A percentile compares a stretch with the other conserved stretches of the same genome.
Evolutionary conservation across 1,140 invertebrate species (phyloP).

Genomic region (Brachystomella parvula): DNA sequence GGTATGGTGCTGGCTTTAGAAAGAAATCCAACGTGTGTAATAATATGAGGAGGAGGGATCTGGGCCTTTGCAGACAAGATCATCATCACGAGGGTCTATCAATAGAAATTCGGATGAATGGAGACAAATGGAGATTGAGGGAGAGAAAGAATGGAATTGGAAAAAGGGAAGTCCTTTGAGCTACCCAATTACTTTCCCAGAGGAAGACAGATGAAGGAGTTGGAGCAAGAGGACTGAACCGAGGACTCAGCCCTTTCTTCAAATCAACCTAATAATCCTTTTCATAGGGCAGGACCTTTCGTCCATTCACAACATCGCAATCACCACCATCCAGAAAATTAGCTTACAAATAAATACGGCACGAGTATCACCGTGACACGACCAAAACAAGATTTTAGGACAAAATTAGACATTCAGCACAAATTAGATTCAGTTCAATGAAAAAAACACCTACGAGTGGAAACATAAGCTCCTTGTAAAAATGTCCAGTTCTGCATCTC

Average conservation of each 20-base stretch:
- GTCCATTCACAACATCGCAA: not conserved
- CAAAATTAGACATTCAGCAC: not conserved
- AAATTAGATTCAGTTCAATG: not conserved
- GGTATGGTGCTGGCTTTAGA: not conserved
- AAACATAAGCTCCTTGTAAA: not conserved
- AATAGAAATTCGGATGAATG: conserved; percentile 15
- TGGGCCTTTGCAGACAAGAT: too few relatives aligned
- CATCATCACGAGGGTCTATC: too few relatives aligned
- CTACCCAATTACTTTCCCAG: conserved; percentile 10
- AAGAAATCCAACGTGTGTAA: too few relatives aligned
- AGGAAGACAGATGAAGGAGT: not conserved
- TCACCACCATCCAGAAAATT: not conserved
- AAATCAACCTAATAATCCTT: not conserved
- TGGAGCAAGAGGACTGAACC: not conserved
- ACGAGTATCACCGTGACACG: not conserved
- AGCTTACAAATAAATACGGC: not conserved
- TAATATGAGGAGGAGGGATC: too few relatives aligned
- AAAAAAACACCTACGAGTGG: not conserved
- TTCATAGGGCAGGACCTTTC: conserved; percentile 2
- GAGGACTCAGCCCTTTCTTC: not conserved
- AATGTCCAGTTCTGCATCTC: not conserved
- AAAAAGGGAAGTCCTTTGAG: conserved; percentile 13
- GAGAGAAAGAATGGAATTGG: conserved; percentile 1
- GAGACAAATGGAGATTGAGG: not conserved
- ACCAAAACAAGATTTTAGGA: not conserved